Percentiles rank a stretch among this genome's conserved stretches.
Evolutionary conservation across 1,140 invertebrate genomes (phyloP).

Genomic region (Telenomus remus): DNA sequence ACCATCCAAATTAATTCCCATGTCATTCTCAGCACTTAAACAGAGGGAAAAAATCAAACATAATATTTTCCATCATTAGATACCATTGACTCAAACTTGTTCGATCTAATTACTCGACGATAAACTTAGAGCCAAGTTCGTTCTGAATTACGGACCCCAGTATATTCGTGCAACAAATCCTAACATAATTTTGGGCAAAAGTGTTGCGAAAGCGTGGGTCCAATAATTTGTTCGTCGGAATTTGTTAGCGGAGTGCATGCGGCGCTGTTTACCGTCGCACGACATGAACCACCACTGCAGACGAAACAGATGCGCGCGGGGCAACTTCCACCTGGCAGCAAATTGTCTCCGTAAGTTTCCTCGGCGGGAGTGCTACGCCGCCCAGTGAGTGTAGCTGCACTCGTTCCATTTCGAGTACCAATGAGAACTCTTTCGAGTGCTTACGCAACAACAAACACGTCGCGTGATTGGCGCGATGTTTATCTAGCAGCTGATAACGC

Average conservation of each 20-base stretch:
- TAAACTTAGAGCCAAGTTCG: no score
- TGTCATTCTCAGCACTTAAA: no score
- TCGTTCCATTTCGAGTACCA: slow-evolving; percentile 32
- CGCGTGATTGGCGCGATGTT: slow-evolving; percentile 49
- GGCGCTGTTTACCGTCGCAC: slow-evolving; percentile 35
- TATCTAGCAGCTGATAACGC: slow-evolving; percentile 43
- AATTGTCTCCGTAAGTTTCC: slow-evolving; percentile 42
- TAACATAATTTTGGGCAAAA: slow-evolving; percentile 26
- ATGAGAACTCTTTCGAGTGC: slow-evolving; percentile 24
- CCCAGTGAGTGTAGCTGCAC: slow-evolving; percentile 10
- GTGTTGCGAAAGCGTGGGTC: slow-evolving; percentile 7
- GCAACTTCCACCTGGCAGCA: slow-evolving; percentile 36
- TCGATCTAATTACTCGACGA: no score
- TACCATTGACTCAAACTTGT: no score
- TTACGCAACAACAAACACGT: slow-evolving; percentile 12
- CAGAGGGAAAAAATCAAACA: no score
- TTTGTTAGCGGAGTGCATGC: slow-evolving; percentile 29
- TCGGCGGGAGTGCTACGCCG: slow-evolving; percentile 14
- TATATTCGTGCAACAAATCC: slow-evolving; percentile 11
- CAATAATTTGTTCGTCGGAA: slow-evolving; percentile 37
- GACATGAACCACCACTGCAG: slow-evolving; percentile 39
- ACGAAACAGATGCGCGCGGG: slow-evolving; percentile 50
- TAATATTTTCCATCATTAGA: no score
- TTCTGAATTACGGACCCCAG: not conserved
- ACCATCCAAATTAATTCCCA: slow-evolving; percentile 7